These are phyloP conservation scores for Carcharodon carcharias DNA, from an alignment of 2,797 vertebrate genomes.

Conservation along the genomic window DNA sequence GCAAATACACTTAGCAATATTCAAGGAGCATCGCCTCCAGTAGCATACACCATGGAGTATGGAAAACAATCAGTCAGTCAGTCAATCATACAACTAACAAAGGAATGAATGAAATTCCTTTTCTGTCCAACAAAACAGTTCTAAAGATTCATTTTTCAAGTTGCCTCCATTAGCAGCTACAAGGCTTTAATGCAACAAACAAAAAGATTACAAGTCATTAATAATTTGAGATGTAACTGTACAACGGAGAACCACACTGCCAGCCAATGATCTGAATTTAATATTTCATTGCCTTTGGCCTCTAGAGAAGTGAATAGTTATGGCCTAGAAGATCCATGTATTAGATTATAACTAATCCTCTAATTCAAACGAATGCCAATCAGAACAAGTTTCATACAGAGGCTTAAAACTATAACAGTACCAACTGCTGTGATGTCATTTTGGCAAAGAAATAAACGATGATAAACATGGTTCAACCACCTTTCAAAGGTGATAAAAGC, in stretches of 20 bases:
- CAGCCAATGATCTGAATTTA: slow-evolving; percentile 8
- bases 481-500: background rate
- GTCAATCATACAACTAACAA: background rate
- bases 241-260: background rate
- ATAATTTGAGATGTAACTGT: background rate
- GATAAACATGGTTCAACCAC: background rate
- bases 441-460: slow-evolving; percentile 13
- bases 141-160: background rate
- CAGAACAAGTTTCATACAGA: background rate
- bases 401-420: slow-evolving; percentile 9
- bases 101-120: background rate
- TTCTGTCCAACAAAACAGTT: background rate
- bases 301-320: background rate
- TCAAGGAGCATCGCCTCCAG: background rate
- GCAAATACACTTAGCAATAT: background rate
- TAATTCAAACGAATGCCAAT: background rate
- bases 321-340: too few species aligned
- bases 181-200: background rate
- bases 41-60: background rate
- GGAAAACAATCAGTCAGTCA: background rate
- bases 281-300: slow-evolving; percentile 19
- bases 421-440: slow-evolving; percentile 22
- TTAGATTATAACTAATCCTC: background rate
- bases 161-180: background rate
- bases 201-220: background rate